These are phyloP conservation scores for Porites lutea DNA, from an alignment of 64 coral and sea anemone species.

Conservation along the genomic window DNA sequence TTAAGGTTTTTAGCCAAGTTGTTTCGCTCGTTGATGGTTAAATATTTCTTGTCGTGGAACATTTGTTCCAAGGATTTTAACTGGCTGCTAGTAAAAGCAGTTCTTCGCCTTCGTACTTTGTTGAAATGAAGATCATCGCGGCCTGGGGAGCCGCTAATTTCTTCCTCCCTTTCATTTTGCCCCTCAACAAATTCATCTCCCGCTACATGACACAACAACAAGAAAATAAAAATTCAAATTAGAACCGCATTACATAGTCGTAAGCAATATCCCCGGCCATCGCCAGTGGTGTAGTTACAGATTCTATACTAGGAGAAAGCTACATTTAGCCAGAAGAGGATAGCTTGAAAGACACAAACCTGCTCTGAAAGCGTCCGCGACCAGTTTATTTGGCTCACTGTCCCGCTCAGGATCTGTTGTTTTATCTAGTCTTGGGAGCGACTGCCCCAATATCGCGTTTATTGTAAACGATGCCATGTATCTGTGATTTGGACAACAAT, in stretches of 20 bases:
- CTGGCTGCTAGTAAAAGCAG: constrained; percentile 95
- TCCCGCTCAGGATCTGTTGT: not conserved
- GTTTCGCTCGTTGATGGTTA: constrained; percentile 95
- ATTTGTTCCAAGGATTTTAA: constrained; percentile 96
- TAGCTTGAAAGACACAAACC: constrained; percentile 2
- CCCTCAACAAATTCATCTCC: constrained; percentile 25
- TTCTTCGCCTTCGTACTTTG: constrained; percentile 83
- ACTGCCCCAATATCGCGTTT: constrained; percentile 51
- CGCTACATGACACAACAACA: not conserved
- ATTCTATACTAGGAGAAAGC: not conserved
- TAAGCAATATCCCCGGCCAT: not conserved
- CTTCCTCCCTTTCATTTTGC: not conserved
- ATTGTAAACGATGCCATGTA: constrained; percentile 31
- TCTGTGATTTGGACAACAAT: constrained; percentile 10
- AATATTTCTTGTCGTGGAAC: constrained; percentile 94
- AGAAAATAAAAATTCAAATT: not conserved
- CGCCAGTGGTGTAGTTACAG: not conserved
- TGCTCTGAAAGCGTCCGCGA: not conserved
- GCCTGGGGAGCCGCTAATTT: not conserved
- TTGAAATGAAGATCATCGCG: constrained; percentile 49
- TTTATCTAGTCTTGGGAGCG: not conserved
- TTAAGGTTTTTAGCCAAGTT: constrained; percentile 87
- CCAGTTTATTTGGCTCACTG: not conserved
- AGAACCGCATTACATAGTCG: not conserved
- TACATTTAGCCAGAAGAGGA: not conserved